These are phyloP conservation scores for Phataginus tricuspis DNA, from an alignment of 2,797 vertebrate species.

Conservation along the genomic window DNA sequence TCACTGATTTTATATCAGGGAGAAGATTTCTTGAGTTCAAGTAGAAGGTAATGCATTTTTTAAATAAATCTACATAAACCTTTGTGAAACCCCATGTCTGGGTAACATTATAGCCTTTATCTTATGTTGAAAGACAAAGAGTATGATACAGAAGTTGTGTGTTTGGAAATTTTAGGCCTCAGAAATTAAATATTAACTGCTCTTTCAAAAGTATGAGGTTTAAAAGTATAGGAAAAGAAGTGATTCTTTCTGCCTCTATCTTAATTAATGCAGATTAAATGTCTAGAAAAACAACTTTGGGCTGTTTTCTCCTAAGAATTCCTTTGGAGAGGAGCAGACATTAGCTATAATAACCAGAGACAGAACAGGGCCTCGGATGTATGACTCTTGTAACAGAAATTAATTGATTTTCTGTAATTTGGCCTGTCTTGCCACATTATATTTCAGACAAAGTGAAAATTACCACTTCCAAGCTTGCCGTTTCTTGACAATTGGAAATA, in stretches of 20 bases:
- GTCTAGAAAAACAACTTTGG: not conserved
- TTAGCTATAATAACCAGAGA: not conserved
- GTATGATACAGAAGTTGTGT: constrained; percentile 41
- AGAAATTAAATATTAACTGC: constrained; percentile 29
- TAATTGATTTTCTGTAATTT: constrained; percentile 47
- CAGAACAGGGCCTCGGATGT: not conserved
- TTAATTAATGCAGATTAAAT: constrained; percentile 51
- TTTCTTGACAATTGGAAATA: constrained; percentile 65
- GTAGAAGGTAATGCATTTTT: too few relatives aligned
- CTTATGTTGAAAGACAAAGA: constrained; percentile 52
- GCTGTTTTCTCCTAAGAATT: constrained; percentile 40
- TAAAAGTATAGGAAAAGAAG: constrained; percentile 38
- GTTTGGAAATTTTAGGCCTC: constrained; percentile 63
- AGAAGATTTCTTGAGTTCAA: not conserved
- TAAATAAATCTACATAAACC: not conserved
- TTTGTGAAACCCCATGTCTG: constrained; percentile 53
- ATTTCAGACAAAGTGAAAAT: constrained; percentile 69
- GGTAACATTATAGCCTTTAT: constrained; percentile 51
- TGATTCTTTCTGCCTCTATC: constrained; percentile 21
- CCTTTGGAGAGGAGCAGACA: not conserved
- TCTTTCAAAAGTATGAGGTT: constrained; percentile 5
- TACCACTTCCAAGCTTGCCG: constrained; percentile 31
- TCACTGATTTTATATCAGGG: not conserved
- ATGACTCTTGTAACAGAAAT: not conserved
- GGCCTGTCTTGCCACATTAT: constrained; percentile 11